These are phyloP conservation scores for Mionectes olivaceus DNA, from an alignment of 2,797 vertebrate species.

Conservation along the genomic window DNA sequence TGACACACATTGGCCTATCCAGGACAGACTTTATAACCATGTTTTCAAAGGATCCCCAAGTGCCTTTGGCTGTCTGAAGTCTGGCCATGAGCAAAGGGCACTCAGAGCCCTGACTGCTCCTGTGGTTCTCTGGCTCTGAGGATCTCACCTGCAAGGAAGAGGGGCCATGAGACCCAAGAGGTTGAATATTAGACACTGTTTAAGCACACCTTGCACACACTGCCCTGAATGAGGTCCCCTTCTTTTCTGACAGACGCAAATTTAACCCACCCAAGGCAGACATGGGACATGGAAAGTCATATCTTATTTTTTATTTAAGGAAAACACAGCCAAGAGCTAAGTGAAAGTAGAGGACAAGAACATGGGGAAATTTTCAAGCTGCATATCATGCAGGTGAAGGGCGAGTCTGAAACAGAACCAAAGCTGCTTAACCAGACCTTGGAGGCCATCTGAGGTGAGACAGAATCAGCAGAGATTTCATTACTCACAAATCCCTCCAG, in stretches of 20 bases:
- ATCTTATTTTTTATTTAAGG: not conserved
- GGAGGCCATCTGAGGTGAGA: conserved; percentile 39
- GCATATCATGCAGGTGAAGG: not conserved
- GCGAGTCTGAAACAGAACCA: not conserved
- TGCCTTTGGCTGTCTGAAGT: not conserved
- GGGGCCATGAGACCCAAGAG: not conserved
- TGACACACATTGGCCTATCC: not conserved
- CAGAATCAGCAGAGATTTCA: conserved; percentile 41
- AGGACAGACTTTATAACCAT: not conserved
- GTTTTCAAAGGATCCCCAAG: not conserved
- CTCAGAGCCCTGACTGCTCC: not conserved
- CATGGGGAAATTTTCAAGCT: not conserved
- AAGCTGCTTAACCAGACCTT: conserved; percentile 20
- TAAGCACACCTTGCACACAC: not conserved
- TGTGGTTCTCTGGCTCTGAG: not conserved
- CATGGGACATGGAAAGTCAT: rapidly evolving
- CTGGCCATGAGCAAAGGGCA: not conserved
- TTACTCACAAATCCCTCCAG: conserved; percentile 49
- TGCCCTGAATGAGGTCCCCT: not conserved
- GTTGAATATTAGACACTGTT: not conserved
- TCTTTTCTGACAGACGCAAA: not conserved
- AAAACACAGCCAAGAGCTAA: not conserved
- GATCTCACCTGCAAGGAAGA: not conserved
- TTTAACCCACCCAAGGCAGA: not conserved
- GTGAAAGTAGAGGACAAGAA: not conserved